Evolutionary conservation across 1,140 invertebrate genomes (phyloP), one percentile per base, ranked within the genome.

Genomic region (Campoletis sonorensis): DNA sequence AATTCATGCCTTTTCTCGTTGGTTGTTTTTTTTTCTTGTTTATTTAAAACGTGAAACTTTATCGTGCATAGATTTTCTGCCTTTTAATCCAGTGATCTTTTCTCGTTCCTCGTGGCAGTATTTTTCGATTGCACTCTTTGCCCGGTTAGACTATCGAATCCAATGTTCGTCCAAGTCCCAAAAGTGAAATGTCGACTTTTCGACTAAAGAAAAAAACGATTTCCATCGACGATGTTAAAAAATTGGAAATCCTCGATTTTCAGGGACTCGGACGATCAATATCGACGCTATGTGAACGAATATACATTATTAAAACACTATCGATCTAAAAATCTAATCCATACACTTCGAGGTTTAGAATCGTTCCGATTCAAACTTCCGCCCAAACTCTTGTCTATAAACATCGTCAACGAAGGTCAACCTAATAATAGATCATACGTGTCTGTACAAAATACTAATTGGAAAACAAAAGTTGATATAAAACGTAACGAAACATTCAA

Each of bases 291-390:
- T 18, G 30, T 16, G 58, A 78, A 78, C 58, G 27, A 78, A 78
- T 67, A 78, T 37, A 45, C 21, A 78, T 64, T 23, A 33, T 21
- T 70, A 18, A 49, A n/a, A 27, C 33, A 79, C 54, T 45, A 45
- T 45, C 40, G 26, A 80, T 73, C 81, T 79, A 82, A 79, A n/a
- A 80, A 77, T 72, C 81, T 82, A 82, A 70, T 61, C 58, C 73
- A 79, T 37, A 82, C 40, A 82, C 68, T 61, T 33, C 72, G 58
- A 80, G 81, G 61, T 79, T 79, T 64, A 64, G 26, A 79, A 76
- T 76, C 30, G 45, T 71, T 72, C 45, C 71, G 37, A 79, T 61
- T 27, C 37, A 40, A 72, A 82, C 81, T 82, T 79, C 33, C 76
- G 51, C 30, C 54, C 75, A 58, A 64, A 77, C 40, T 75, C 27